Base-by-base conservation (phyloP, 2,888 invertebrate genomes). In the Myathropa florea region DNA sequence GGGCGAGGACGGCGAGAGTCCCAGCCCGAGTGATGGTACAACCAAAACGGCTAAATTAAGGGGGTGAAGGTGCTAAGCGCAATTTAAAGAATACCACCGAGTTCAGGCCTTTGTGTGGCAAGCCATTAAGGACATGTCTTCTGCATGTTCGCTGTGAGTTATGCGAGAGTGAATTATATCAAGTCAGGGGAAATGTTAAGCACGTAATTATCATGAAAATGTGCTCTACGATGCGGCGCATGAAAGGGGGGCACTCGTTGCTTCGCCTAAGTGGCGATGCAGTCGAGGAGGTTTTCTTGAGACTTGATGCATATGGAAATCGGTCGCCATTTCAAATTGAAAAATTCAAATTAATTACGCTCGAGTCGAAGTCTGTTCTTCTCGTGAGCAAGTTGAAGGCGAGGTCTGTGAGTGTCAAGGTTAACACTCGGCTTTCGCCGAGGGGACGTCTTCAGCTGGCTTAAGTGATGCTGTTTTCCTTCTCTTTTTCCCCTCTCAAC, bases 151-250 rank as follows among this genome's bases (percentile, higher is more conserved):
- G 55, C 63, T 72, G 71, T 78, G 72, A 78, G 64, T 78, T 78
- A 55, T 71, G 73, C 55, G 68, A 78, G 55, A 82, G 73, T 78
- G 64, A 78, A 85, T 46, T 46, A 46, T 46, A 82, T 82, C 64
- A 73, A 78, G 82, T 73, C 68, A 18, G 60, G 70, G 78, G 78
- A 68, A 73, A 82, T 73, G 78, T 78, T 82, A 82, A 86, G 73
- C 77, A 78, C 72, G 77, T 75, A 86, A 86, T 82, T 78, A 86
- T 68, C 77, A 82, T 86, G 67, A 75, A 73, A 82, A 64, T 67
- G 64, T 81, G 60, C 81, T 81, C 77, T 72, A 77, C 72, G 72
- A 67, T 39, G 55, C 39, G 26, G 36, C 71, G 53, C 64, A 76
- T 65, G 60, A 60, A 33, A 18, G 46, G 30, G 75, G 24, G 65